These are phyloP conservation scores for Achlya flavicornis DNA, from an alignment of 2,888 invertebrate genomes.

Conservation along the genomic window DNA sequence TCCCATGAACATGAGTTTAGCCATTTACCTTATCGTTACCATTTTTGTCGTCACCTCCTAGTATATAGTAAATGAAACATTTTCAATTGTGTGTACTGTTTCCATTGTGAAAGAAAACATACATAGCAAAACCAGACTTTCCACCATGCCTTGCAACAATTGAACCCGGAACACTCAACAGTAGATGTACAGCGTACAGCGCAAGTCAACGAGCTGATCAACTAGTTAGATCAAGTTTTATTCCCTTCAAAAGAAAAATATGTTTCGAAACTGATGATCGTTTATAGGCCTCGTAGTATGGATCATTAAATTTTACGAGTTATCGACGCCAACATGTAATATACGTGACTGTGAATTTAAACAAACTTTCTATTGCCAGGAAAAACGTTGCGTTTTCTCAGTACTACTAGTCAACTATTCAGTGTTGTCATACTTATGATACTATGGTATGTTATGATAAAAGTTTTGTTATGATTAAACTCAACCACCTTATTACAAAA, in stretches of 20 bases:
- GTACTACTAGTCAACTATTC: constrained; percentile 2
- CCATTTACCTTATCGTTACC: too few species aligned
- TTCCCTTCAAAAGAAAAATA: background rate
- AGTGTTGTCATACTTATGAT: background rate
- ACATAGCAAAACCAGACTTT: background rate
- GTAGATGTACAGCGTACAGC: background rate
- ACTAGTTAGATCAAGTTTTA: background rate
- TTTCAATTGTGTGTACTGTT: too few species aligned
- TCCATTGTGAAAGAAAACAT: background rate
- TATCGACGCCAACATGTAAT: constrained; percentile 3
- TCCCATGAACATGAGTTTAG: too few species aligned
- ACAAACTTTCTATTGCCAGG: constrained; percentile 11
- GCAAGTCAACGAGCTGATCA: background rate
- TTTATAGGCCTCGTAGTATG: background rate
- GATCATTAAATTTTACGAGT: constrained; percentile 12
- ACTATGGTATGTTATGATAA: background rate
- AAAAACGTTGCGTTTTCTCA: constrained; percentile 6
- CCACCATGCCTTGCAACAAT: background rate
- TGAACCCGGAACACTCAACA: constrained; percentile 7
- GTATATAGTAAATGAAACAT: too few species aligned
- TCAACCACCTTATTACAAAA: too few species aligned
- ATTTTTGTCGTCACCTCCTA: too few species aligned
- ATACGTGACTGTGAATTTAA: constrained; percentile 10
- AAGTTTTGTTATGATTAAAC: too few species aligned
- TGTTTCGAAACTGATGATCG: constrained; percentile 1